These are phyloP conservation scores for Cyanoderma ruficeps DNA, from an alignment of 2,113 vertebrate species.

Conservation along the genomic window DNA sequence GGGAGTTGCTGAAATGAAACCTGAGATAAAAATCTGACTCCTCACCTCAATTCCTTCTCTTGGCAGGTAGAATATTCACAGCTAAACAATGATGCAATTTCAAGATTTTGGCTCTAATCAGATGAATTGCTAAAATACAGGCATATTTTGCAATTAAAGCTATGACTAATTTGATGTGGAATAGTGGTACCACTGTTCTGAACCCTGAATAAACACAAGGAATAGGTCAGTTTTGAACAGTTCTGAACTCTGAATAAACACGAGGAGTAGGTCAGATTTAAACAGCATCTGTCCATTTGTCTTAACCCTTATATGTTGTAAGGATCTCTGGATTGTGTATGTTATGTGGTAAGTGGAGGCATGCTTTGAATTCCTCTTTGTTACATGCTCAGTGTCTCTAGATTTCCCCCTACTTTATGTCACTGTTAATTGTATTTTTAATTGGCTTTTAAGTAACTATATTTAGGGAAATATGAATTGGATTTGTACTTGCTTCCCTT, in stretches of 20 bases:
- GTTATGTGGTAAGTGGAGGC: background rate
- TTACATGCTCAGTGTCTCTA: background rate
- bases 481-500: background rate
- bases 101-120: constrained; percentile 1
- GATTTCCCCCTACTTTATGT: background rate
- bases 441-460: background rate
- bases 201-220: background rate
- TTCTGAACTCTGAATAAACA: background rate
- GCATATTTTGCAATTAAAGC: constrained; percentile 26
- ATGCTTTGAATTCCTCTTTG: background rate
- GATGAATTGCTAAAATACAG: constrained; percentile 41
- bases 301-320: background rate
- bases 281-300: background rate
- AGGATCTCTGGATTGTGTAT: background rate
- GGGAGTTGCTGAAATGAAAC: constrained; percentile 61
- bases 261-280: background rate
- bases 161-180: background rate
- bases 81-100: constrained; percentile 47
- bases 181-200: background rate
- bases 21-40: constrained; percentile 60
- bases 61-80: background rate
- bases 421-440: background rate
- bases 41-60: constrained; percentile 24
- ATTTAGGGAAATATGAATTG: background rate
- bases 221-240: background rate